Evolutionary conservation across 2,797 vertebrate genomes (phyloP).

Genomic region (Microhierax caerulescens): DNA sequence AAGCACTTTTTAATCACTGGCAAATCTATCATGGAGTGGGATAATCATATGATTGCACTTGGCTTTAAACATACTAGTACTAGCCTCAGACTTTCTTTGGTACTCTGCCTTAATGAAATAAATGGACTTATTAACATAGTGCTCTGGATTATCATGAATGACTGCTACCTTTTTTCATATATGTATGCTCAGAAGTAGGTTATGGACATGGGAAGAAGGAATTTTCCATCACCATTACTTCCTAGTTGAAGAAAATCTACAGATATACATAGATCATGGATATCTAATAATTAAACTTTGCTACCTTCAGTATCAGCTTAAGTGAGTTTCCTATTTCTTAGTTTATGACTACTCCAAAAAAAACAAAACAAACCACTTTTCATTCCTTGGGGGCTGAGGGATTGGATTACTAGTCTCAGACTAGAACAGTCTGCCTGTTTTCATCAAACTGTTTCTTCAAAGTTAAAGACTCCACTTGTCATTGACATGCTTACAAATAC

Average conservation of each 20-base stretch:
- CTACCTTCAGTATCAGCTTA: neutral
- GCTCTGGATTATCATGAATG: neutral
- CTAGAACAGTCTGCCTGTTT: neutral
- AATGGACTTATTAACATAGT: fast-evolving
- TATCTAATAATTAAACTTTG: neutral
- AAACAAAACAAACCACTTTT: too few species aligned
- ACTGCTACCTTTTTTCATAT: neutral
- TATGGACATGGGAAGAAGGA: neutral
- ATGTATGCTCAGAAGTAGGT: neutral
- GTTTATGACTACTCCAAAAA: neutral
- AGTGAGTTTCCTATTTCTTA: neutral
- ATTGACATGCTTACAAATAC: neutral
- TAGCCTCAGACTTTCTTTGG: neutral
- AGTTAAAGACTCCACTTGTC: neutral
- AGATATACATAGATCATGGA: neutral
- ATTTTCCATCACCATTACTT: neutral
- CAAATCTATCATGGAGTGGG: neutral
- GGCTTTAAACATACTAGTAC: neutral
- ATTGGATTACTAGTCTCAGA: neutral
- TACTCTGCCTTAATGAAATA: neutral
- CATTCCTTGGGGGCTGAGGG: neutral
- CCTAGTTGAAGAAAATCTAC: neutral
- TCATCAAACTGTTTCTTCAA: neutral
- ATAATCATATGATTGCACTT: neutral
- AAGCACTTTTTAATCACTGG: neutral